These are phyloP conservation scores for Ptychoptera contaminata DNA, from an alignment of 2,888 invertebrate species.

Conservation along the genomic window DNA sequence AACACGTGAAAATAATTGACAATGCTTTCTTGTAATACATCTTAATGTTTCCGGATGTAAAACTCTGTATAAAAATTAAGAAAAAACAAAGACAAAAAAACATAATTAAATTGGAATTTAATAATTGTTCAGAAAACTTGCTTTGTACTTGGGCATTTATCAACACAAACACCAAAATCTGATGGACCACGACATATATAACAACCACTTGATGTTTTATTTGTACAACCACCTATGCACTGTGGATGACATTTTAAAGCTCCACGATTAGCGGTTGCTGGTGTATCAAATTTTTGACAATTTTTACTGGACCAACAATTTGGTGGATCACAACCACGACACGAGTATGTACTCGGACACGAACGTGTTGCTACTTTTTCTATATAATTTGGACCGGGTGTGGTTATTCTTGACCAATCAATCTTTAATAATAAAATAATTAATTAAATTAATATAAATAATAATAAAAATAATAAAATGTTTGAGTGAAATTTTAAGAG, in stretches of 20 bases:
- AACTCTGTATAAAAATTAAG: constrained; percentile 15
- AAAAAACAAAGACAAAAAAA: constrained; percentile 13
- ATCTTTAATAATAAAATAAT: constrained; percentile 15
- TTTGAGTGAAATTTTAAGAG: neutral
- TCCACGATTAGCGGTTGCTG: neutral
- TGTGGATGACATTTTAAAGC: constrained; percentile 43
- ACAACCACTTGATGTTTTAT: constrained; percentile 38
- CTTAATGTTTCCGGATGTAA: constrained; percentile 20
- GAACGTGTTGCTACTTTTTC: constrained; percentile 6
- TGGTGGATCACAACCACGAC: constrained; percentile 18
- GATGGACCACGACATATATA: constrained; percentile 47
- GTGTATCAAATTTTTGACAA: constrained; percentile 22
- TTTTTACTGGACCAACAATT: constrained; percentile 23
- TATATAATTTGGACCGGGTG: constrained; percentile 19
- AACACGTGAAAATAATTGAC: constrained; percentile 38
- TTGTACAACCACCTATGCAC: constrained; percentile 64
- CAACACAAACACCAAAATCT: constrained; percentile 40
- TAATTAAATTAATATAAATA: neutral
- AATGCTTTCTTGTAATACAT: constrained; percentile 57
- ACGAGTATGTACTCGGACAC: constrained; percentile 9
- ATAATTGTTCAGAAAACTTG: constrained; percentile 28
- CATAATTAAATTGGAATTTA: constrained; percentile 13
- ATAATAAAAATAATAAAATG: neutral
- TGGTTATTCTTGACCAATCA: constrained; percentile 23
- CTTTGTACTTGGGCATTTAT: constrained; percentile 49